phyloP scores from a whole-genome alignment of 2,113 vertebrate genomes.

The Hippocampus zosterae region DNA sequence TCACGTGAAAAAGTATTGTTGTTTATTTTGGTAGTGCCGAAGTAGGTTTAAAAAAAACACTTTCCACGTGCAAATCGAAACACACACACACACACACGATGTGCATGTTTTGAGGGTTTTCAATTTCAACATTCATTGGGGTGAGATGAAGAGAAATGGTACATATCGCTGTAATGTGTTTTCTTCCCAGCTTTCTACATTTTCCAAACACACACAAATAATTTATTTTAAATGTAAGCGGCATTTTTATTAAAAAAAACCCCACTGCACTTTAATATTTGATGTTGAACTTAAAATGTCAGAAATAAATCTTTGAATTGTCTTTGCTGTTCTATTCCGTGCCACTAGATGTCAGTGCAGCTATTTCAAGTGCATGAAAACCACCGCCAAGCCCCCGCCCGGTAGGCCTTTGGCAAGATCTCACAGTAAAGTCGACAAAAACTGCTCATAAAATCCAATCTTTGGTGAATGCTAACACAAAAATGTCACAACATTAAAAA shows the following conservation, averaged over 20 bases:
- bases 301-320: slow-evolving; percentile 65
- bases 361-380: background rate
- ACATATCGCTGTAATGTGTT: slow-evolving; percentile 7
- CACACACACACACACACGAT: background rate
- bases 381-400: background rate
- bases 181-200: slow-evolving; percentile 29
- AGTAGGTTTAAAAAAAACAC: background rate
- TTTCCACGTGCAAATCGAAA: background rate
- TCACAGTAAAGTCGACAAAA: background rate
- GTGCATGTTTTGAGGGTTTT: no score
- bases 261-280: slow-evolving; percentile 63
- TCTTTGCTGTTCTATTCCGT: slow-evolving; percentile 2
- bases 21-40: background rate
- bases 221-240: slow-evolving; percentile 5
- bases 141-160: background rate
- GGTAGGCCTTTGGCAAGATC: background rate
- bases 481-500: background rate
- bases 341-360: background rate
- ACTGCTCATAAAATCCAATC: background rate
- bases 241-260: slow-evolving; percentile 17
- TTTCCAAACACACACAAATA: slow-evolving; percentile 18
- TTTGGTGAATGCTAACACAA: background rate
- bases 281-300: slow-evolving; percentile 51
- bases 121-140: background rate
- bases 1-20: background rate